A percentile compares a stretch with the other conserved stretches of the same genome.
These are phyloP conservation scores for Hyperopisus bebe DNA, from an alignment of 2,113 vertebrate genomes.

Conservation along the genomic window DNA sequence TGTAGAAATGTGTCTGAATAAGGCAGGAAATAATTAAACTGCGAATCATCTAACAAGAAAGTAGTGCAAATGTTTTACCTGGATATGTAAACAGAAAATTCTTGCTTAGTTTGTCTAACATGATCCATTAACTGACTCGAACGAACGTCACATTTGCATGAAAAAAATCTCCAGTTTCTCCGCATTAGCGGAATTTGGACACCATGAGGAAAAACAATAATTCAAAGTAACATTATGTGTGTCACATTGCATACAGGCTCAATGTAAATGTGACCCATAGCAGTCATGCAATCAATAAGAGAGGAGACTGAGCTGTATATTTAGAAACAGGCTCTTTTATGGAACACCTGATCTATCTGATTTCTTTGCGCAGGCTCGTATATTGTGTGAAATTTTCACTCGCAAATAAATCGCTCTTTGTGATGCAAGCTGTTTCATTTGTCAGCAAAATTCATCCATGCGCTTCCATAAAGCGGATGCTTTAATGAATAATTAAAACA, in stretches of 20 bases:
- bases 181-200: background rate
- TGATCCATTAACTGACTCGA: background rate
- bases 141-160: background rate
- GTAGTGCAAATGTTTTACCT: background rate
- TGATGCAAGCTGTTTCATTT: background rate
- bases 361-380: background rate
- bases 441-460: background rate
- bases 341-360: background rate
- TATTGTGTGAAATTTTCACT: background rate
- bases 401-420: background rate
- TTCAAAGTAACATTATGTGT: background rate
- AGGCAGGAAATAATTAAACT: background rate
- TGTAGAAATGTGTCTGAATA: background rate
- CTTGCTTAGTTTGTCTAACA: background rate
- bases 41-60: background rate
- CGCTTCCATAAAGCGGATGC: background rate
- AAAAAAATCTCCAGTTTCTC: background rate
- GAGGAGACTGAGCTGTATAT: background rate
- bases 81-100: background rate
- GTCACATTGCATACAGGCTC: background rate
- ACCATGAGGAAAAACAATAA: background rate
- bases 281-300: background rate
- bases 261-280: background rate
- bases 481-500: background rate
- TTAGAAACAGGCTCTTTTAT: background rate